Conservation (phyloP, 53 echinoderm and acorn worm species). For the Astropecten irregularis region DNA sequence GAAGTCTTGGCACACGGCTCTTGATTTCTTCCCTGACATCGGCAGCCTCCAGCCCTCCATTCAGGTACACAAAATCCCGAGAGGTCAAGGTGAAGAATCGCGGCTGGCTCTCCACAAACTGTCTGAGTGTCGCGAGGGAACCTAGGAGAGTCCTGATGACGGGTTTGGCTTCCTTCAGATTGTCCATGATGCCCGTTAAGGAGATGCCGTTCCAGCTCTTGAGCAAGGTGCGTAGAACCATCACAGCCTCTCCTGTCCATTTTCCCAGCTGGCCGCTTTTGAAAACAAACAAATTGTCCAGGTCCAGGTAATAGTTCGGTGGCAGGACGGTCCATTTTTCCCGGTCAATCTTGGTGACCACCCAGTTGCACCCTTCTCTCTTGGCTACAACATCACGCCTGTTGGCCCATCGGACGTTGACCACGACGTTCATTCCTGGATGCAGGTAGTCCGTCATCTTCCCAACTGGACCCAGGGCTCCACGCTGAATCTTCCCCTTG, state of each 20-base stretch:
- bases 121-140: background rate
- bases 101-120: conserved; percentile 5
- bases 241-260: conserved; percentile 37
- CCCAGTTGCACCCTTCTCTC: conserved; percentile 13
- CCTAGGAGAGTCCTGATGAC: background rate
- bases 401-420: background rate
- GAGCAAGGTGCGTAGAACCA: conserved; percentile 1
- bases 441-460: conserved; percentile 13
- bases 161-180: background rate
- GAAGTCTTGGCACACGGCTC: conserved; percentile 4
- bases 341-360: conserved; percentile 29
- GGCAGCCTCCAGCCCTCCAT: background rate
- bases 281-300: conserved; percentile 20
- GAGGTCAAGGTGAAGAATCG: conserved; percentile 31
- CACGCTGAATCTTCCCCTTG: conserved; percentile 2
- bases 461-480: background rate
- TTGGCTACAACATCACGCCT: background rate
- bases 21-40: conserved; percentile 1
- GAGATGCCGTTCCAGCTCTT: conserved; percentile 39
- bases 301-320: background rate
- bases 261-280: background rate
- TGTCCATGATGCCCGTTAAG: background rate
- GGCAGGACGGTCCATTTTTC: background rate
- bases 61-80: conserved; percentile 18
- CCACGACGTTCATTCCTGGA: conserved; percentile 7